These are phyloP conservation scores for Harpagifer antarcticus DNA, from an alignment of 2,797 vertebrate genomes.

Conservation along the genomic window DNA sequence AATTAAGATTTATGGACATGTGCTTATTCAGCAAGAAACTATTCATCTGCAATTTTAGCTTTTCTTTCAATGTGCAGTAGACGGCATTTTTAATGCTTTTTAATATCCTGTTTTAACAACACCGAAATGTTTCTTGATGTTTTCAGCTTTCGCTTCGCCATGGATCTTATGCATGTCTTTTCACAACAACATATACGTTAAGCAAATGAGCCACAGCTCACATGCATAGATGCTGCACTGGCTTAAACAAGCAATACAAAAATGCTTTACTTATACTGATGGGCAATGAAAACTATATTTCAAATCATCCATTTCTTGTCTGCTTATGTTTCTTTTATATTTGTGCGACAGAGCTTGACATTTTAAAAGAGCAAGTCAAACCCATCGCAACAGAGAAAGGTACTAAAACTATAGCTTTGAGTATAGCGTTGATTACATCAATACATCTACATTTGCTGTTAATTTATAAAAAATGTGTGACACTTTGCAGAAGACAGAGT, in stretches of 20 bases:
- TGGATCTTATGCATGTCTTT: background rate
- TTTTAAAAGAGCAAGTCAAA: conserved; percentile 54
- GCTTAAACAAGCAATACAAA: background rate
- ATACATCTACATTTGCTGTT: background rate
- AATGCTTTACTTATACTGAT: background rate
- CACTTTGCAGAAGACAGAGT: conserved; percentile 43
- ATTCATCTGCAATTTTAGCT: background rate
- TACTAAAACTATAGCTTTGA: background rate
- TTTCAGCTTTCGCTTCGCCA: background rate
- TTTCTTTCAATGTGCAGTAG: too few relatives aligned
- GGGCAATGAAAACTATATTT: background rate
- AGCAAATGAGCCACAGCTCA: background rate
- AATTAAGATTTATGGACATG: background rate
- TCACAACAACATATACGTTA: background rate
- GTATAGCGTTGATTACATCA: background rate
- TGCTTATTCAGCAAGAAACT: conserved; percentile 28
- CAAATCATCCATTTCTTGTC: background rate
- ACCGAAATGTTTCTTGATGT: background rate
- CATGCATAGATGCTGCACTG: background rate
- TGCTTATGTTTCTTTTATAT: conserved; percentile 16
- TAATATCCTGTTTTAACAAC: conserved; percentile 1
- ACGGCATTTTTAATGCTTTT: too few relatives aligned
- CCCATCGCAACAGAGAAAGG: conserved; percentile 41
- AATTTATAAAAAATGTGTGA: conserved; percentile 9
- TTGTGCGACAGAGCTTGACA: conserved; percentile 28